Conservation (phyloP, 2,888 invertebrate genomes). For the Acrocyrtus sp. region DNA sequence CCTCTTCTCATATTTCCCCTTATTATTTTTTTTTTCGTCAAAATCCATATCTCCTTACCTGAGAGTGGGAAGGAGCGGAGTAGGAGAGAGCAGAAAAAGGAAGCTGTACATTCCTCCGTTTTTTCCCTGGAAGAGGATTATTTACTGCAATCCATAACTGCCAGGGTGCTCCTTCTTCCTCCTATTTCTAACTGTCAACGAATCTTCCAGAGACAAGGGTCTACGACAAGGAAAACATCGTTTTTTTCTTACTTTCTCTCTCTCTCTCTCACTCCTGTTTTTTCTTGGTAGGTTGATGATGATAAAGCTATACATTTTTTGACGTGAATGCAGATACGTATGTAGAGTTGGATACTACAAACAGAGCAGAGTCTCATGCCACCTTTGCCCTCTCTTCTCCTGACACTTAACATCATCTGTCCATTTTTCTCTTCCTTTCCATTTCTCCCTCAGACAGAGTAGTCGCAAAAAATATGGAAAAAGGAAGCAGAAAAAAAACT, state of each 20-base stretch:
- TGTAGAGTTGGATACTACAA: neutral
- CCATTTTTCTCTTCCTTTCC: constrained; percentile 24
- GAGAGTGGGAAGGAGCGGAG: neutral
- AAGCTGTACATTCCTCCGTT: neutral
- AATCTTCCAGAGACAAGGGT: neutral
- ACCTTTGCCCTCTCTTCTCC: constrained; percentile 37
- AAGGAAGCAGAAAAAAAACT: neutral
- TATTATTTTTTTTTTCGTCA: constrained; percentile 2
- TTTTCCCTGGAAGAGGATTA: constrained; percentile 37
- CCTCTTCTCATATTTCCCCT: neutral
- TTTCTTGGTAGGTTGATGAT: neutral
- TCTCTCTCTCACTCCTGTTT: constrained; percentile 6
- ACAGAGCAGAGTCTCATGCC: constrained; percentile 12
- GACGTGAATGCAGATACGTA: neutral
- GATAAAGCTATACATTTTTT: neutral
- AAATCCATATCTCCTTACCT: neutral
- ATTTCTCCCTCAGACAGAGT: neutral
- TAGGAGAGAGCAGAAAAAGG: constrained; percentile 8
- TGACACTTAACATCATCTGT: constrained; percentile 48
- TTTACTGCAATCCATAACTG: constrained; percentile 49
- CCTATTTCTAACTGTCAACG: neutral
- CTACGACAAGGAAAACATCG: neutral
- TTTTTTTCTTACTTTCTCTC: constrained; percentile 12
- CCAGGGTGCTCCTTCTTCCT: constrained; percentile 11
- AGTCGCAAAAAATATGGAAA: constrained; percentile 8